Evolutionary conservation across 2,113 vertebrate genomes (phyloP), one percentile per base, ranked within the genome.

Genomic region (Gymnogyps californianus): DNA sequence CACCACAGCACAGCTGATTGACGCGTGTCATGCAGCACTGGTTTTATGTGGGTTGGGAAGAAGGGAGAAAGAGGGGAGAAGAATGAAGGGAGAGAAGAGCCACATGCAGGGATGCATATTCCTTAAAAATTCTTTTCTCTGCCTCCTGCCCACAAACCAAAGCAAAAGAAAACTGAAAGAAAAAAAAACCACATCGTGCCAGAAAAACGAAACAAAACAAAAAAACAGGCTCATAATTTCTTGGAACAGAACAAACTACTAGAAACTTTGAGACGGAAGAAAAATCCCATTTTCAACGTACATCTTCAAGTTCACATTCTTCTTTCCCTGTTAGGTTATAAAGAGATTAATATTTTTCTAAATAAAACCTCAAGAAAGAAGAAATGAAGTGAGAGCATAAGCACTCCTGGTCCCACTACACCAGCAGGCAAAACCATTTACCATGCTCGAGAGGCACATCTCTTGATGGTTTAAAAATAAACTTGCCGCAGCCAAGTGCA

Each of bases 371-470:
- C 40, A 64, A 83, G 51, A 52, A 38, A 62, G 9, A 31, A 70
- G 51, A n/a, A 59, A 52, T 29, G 1, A 62, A 70, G 13, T 13
- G 13, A 58, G 55, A 34, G 21, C 20, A 7, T 26, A 72, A 66
- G n/a, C 8, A 46, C 16, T 59, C 40, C 64, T 14, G 34, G 55
- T n/a, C 12, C 62, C 47, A 31, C 31, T 12, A 34, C 13, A 40
- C 12, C 28, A 51, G 22, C 46, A 22, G 26, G 21, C 16, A 44
- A 59, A 90, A 22, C 24, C 25, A 34, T 16, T 62, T 29, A 40
- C n/a, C 8, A 3, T 11, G 47, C 49, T 29, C 1, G 0, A 54
- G 54, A 67, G 22, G 61, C 28, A 34, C 1, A 3, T 57, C 80
- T 44, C n/a, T 42, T 13, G 26, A 44, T 19, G n/a, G 64, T 8